phyloP scores from a whole-genome alignment of 2,797 vertebrate genomes.

The Myiotriccus ornatus region DNA sequence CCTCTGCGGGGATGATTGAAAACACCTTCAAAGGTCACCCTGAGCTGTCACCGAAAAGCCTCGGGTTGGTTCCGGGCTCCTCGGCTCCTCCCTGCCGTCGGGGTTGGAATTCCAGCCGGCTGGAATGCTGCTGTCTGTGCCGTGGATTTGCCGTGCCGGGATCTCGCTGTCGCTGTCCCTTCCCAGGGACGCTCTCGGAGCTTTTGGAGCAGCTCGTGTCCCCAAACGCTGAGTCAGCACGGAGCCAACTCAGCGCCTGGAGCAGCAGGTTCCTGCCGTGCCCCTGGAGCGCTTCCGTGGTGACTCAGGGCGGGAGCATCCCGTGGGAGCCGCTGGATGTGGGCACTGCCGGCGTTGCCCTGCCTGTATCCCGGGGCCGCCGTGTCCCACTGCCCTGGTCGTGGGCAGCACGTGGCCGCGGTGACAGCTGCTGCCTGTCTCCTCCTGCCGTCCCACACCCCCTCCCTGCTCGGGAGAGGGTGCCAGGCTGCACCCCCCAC shows the following conservation, averaged over 20 bases:
- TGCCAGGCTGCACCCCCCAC: background rate
- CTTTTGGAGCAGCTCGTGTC: background rate
- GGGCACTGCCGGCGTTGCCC: background rate
- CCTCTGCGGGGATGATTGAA: background rate
- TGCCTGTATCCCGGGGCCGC: background rate
- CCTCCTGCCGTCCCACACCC: background rate
- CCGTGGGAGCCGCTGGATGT: background rate
- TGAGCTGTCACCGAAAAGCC: background rate
- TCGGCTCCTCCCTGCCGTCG: background rate
- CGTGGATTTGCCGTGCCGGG: fast-evolving
- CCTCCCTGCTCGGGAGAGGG: background rate
- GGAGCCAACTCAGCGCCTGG: background rate
- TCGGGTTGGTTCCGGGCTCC: background rate
- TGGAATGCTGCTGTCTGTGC: background rate
- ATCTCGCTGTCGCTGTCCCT: background rate
- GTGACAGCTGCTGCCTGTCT: background rate
- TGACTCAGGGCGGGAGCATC: background rate
- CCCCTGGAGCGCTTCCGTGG: background rate
- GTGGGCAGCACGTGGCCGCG: fast-evolving
- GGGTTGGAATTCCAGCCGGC: background rate
- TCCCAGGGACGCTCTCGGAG: background rate
- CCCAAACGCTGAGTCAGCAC: background rate
- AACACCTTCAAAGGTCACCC: background rate
- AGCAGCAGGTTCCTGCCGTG: background rate
- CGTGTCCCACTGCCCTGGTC: fast-evolving